Evolutionary conservation across 2,888 invertebrate genomes (phyloP), one percentile per base, ranked within the genome.

Genomic region (Sesia bembeciformis): DNA sequence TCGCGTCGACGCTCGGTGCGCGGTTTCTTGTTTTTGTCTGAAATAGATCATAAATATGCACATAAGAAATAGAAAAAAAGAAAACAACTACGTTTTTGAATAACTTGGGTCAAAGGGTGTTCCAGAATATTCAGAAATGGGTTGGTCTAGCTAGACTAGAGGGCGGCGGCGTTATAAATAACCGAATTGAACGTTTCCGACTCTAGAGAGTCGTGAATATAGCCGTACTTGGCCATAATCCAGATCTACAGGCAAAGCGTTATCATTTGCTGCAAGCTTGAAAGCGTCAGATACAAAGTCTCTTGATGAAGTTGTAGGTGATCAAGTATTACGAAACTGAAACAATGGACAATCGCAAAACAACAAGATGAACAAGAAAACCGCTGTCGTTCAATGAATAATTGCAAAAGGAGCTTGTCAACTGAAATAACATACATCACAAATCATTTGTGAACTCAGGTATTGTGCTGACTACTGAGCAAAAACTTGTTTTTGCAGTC

Each of bases 111-210:
- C 23, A 23, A 23, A 23, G 23, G 23, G 1, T 23, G 23, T 23
- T 23, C 23, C 23, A 23, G 23, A 1, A 23, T 23, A 23, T 23
- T 46, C 23, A 23, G 7, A 74, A 66, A 62, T 65, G 67, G 69
- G 72, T 69, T 71, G 70, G 78, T 74, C 79, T 76, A 83, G 82
- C 79, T 76, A 83, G 82, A 79, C 86, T 64, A 60, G 56, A 58
- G 60, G 86, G 80, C 84, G 86, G 76, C 82, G 61, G 56, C 64
- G 63, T 66, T 62, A 78, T 78, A 79, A 77, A 78, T 76, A 76
- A 70, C 56, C 41, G 58, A 67, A 68, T 58, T 54, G 50, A 50
- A 50, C 23, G 64, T 67, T 63, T 65, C 57, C 67, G 68, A 71
- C 68, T 68, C 70, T 70, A 72, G 63, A 64, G 58, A 62, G 54